phyloP scores from a whole-genome alignment of 2,888 invertebrate species.

The Hyposoter didymator region DNA sequence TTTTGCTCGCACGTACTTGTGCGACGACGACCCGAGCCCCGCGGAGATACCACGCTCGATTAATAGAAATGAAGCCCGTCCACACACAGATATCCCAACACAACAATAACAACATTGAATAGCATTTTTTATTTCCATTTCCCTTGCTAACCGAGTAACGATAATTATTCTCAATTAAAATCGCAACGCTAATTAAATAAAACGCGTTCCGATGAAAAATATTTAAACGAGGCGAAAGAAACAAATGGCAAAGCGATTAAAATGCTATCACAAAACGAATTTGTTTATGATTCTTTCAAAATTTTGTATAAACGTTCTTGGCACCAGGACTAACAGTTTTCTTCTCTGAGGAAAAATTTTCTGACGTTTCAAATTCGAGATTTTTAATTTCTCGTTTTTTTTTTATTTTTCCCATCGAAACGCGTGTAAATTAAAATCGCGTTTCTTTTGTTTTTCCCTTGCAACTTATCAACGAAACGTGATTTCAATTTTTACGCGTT shows the following conservation, averaged over 20 bases:
- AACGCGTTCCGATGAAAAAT: neutral
- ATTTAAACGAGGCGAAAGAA: neutral
- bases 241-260: neutral
- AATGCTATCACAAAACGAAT: no score
- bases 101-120: neutral
- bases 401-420: no score
- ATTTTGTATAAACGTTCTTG: no score
- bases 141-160: neutral
- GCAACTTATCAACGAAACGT: no score
- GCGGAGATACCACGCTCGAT: slow-evolving; percentile 29
- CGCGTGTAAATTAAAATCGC: no score
- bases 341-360: no score
- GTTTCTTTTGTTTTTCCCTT: no score
- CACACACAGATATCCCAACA: slow-evolving; percentile 1
- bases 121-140: neutral
- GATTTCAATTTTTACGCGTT: no score
- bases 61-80: slow-evolving; percentile 49
- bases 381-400: no score
- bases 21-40: neutral
- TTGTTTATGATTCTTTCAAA: no score
- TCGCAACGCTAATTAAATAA: neutral
- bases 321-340: no score
- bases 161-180: neutral
- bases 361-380: no score
- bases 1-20: slow-evolving; percentile 4